Conservation (phyloP, 2,113 vertebrate genomes). For the Hiodon tergisus region DNA sequence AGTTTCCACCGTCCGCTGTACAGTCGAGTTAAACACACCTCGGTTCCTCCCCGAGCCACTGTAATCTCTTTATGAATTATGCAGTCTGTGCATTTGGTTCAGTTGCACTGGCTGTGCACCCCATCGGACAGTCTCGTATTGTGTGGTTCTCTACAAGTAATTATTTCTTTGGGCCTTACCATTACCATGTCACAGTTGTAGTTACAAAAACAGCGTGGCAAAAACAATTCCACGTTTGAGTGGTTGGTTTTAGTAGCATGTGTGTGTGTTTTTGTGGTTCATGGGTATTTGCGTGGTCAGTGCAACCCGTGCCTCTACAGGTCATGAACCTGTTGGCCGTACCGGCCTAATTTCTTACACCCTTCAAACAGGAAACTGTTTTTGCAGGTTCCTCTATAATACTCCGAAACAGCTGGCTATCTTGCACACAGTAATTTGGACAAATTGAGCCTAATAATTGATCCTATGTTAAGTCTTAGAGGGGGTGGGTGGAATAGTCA, state of each 20-base stretch:
- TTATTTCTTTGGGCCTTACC: background rate
- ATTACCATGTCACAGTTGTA: background rate
- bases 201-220: too few species aligned
- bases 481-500: slow-evolving; percentile 54
- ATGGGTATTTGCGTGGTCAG: background rate
- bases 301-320: too few species aligned
- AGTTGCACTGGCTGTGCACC: slow-evolving; percentile 7
- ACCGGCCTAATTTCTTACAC: too few species aligned
- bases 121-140: slow-evolving; percentile 5
- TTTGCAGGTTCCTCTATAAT: slow-evolving; percentile 23
- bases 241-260: background rate
- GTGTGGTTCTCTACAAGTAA: slow-evolving; percentile 14
- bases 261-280: background rate
- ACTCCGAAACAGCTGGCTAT: slow-evolving; percentile 34
- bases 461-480: slow-evolving; percentile 51
- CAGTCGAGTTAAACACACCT: background rate
- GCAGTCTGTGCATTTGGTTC: background rate
- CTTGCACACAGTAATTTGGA: slow-evolving; percentile 47
- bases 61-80: slow-evolving; percentile 1
- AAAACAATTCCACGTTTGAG: too few species aligned
- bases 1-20: background rate
- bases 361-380: background rate
- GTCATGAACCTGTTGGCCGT: too few species aligned
- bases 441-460: slow-evolving; percentile 54
- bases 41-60: background rate